Conservation (phyloP, 2,888 invertebrate species). For the Rotaria socialis region DNA sequence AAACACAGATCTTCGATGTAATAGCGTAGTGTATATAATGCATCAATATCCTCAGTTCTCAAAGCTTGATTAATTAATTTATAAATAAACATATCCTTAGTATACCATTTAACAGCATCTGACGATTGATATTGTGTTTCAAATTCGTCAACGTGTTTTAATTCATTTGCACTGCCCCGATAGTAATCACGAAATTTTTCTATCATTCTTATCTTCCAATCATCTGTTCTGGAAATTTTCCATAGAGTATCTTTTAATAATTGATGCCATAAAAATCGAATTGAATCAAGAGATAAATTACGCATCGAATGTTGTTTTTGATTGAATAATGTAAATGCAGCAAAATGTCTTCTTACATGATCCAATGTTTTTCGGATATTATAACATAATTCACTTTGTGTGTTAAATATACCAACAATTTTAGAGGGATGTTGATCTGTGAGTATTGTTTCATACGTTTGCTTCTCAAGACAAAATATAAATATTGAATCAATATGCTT, state of each 20-base stretch:
- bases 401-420: neutral
- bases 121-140: neutral
- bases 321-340: neutral
- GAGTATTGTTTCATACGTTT: neutral
- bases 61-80: neutral
- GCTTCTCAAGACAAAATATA: neutral
- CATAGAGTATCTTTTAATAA: neutral
- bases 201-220: neutral
- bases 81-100: neutral
- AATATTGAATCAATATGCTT: neutral
- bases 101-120: neutral
- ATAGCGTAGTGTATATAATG: neutral
- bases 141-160: neutral
- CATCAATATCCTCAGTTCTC: neutral
- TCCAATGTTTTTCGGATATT: neutral
- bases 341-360: neutral
- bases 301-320: neutral
- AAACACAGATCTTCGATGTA: neutral
- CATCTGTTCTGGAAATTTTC: neutral
- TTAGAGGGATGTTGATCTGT: neutral
- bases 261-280: neutral
- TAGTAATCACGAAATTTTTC: neutral
- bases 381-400: neutral
- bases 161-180: neutral
- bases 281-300: neutral